These are phyloP conservation scores for Octopus bimaculoides DNA, from an alignment of 1,140 invertebrate genomes.

Conservation along the genomic window DNA sequence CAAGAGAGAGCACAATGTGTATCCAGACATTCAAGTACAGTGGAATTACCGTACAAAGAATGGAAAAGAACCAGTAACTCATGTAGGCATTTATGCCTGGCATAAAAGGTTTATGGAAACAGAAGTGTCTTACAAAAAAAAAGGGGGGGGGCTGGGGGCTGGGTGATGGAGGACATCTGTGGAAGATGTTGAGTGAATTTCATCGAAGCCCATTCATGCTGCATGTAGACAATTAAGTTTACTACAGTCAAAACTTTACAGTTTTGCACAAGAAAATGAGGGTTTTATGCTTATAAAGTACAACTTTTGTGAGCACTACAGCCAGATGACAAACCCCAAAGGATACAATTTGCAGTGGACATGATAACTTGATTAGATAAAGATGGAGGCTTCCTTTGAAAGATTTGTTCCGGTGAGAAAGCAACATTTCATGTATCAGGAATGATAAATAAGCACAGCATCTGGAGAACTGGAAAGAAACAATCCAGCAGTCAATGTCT, in stretches of 20 bases:
- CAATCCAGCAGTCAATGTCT: neutral
- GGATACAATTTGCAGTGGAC: conserved; percentile 4
- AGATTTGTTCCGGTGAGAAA: neutral
- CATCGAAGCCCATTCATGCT: neutral
- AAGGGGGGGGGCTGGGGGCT: neutral
- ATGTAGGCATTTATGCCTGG: conserved; percentile 3
- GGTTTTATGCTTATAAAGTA: conserved; percentile 7
- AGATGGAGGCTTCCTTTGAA: conserved; percentile 1
- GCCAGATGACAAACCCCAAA: neutral
- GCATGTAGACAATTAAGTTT: conserved; percentile 2
- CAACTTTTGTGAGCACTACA: conserved; percentile 4
- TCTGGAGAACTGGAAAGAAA: conserved; percentile 4
- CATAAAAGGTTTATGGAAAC: conserved; percentile 1
- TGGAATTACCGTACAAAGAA: too few relatives aligned
- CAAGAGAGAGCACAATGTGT: too few relatives aligned
- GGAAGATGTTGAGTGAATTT: conserved; percentile 4
- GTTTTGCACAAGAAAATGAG: neutral
- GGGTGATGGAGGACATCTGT: neutral
- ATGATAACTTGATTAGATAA: neutral
- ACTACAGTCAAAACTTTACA: neutral
- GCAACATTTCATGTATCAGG: conserved; percentile 1
- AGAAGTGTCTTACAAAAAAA: neutral
- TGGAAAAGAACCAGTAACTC: neutral
- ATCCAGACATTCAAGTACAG: too few relatives aligned
- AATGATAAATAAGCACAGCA: neutral